Evolutionary conservation across 1,140 invertebrate genomes (phyloP), one percentile per base, ranked within the genome.

Genomic region (Cardiocondyla obscurior): DNA sequence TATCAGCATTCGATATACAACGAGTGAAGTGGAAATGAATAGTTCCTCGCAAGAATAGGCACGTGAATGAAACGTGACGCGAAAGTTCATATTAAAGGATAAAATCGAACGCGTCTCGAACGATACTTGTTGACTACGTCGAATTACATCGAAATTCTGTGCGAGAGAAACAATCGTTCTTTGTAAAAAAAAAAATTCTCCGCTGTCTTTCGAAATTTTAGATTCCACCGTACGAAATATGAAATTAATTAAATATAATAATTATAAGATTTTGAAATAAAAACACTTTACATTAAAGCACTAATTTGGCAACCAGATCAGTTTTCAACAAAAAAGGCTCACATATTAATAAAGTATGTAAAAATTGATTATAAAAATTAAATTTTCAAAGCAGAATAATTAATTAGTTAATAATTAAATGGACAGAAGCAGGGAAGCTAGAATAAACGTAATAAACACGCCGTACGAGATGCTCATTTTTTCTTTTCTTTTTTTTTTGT

Each of bases 121-220:
- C 51, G 67, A 62, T 81, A 86, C 88, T 88, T 84, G 85, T 89
- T 88, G 85, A 88, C 39, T 65, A 49, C 53, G 14, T 44, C 39
- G 60, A 1, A 16, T 76, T 62, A 77, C 30, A n/a, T 79, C 46
- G 30, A 4, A 77, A 36, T 19, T 53, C 39, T n/a, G n/a, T n/a
- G n/a, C 55, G n/a, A 25, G 10, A 36, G 44, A 76, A 25, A 3
- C 8, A 7, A 8, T 8, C 30, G 10, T 4, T 14, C 16, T n/a
- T 12, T 5, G 0, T 7, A 12, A 53, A 65, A 76, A 19, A 51
- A 33, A 65, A 19, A 25, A n/a, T 36, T 16, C 14, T 19, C 0
- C 3, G 0, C 14, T 39, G 28, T 53, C n/a, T 1, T 7, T 7
- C 55, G 4, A 53, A 3, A 25, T 33, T 77, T 3, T 7, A 22